These are phyloP conservation scores for Mesocentrotus franciscanus DNA, from an alignment of 53 echinoderm and acorn worm species.

Conservation along the genomic window DNA sequence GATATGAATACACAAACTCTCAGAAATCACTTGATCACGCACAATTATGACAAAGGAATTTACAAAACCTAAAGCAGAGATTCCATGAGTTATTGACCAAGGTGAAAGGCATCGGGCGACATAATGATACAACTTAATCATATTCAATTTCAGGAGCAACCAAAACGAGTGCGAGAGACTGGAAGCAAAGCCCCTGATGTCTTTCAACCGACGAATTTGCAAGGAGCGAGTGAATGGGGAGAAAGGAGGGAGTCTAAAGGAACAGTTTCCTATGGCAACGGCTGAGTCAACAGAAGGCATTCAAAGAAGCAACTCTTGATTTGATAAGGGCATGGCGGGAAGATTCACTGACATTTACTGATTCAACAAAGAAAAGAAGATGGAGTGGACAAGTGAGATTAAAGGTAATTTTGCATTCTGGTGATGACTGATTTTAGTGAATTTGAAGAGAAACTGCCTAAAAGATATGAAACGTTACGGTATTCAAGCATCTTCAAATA, in stretches of 20 bases:
- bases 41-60: neutral
- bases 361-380: slow-evolving; percentile 38
- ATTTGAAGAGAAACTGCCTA: neutral
- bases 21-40: neutral
- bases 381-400: slow-evolving; percentile 8
- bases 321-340: slow-evolving; percentile 53
- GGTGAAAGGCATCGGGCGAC: neutral
- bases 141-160: slow-evolving; percentile 27
- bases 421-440: neutral
- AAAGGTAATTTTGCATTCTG: neutral
- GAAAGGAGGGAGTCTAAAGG: slow-evolving; percentile 16
- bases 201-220: slow-evolving; percentile 20
- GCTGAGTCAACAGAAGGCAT: slow-evolving; percentile 53
- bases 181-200: neutral
- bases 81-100: slow-evolving; percentile 4
- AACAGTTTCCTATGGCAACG: slow-evolving; percentile 57
- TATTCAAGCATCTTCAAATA: neutral
- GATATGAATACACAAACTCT: neutral
- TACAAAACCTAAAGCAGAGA: neutral
- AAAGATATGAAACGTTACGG: neutral
- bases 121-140: slow-evolving; percentile 40
- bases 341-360: slow-evolving; percentile 59
- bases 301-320: slow-evolving; percentile 55
- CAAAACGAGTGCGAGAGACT: neutral
- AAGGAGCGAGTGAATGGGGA: slow-evolving; percentile 24